Percentiles rank a stretch among this genome's conserved stretches.
These are phyloP conservation scores for Rotaria macrura DNA, from an alignment of 2,888 invertebrate species.

Conservation along the genomic window DNA sequence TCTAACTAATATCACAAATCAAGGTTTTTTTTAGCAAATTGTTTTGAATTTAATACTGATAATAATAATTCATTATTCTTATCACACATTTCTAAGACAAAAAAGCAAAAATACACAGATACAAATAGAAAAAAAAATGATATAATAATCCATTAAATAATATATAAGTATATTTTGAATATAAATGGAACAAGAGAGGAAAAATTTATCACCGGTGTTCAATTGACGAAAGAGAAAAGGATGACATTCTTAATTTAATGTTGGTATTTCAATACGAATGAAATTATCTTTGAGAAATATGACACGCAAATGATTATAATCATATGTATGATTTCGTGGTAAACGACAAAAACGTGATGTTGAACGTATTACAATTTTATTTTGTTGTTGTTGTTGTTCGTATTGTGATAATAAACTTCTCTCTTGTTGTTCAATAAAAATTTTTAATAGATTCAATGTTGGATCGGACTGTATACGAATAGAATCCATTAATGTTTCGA, in stretches of 20 bases:
- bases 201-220: not conserved
- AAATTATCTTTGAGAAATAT: conserved; percentile 5
- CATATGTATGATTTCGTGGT: not conserved
- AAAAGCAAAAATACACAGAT: not conserved
- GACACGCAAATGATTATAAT: not conserved
- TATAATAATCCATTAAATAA: not conserved
- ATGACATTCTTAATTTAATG: not conserved
- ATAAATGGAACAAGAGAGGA: not conserved
- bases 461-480: conserved; percentile 5
- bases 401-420: not conserved
- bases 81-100: not conserved
- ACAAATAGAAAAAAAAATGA: conserved; percentile 7
- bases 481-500: not conserved
- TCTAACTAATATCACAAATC: not conserved
- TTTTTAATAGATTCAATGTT: not conserved
- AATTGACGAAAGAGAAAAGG: not conserved
- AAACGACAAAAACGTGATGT: not conserved
- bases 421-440: conserved; percentile 21
- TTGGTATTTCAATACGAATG: conserved; percentile 2
- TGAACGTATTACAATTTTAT: not conserved
- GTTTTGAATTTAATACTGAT: not conserved
- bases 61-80: not conserved
- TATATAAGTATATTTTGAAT: not conserved
- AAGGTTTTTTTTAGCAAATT: not conserved
- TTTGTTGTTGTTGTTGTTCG: not conserved